Base-by-base conservation (phyloP, 2,797 vertebrate species). In the Smutsia temminckii region DNA sequence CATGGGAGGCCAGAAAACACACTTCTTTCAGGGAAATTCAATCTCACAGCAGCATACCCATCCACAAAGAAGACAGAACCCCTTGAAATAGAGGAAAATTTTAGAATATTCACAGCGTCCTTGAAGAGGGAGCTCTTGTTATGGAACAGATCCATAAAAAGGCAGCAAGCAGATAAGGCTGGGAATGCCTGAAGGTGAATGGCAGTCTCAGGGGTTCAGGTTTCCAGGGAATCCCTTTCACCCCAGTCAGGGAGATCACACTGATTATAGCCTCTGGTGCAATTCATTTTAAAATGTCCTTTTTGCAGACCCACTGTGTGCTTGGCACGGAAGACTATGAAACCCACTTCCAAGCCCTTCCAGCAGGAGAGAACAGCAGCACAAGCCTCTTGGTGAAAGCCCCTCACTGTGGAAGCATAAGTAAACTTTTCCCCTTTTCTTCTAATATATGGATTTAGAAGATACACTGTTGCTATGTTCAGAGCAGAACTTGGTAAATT, bases 21-120 rank as follows among this genome's bases (percentile, higher is more conserved):
- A 25, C 32, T 89, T 69, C 72, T 92, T 27, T 74, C 53, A 37
- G 72, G 46, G 78, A 97, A 95, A 96, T 46, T 57, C 90, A 75
- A 95, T 79, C 92, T 81, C 63, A 74, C 1, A 32, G 18, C 57
- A n/a, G 89, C 64, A 95, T 93, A 91, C 49, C n/a, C 27, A 69
- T 27, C 59, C 78, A 51, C 20, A 79, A 78, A 85, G 53, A 92
- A 92, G 92, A 84, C 0, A 71, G 40, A 66, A 55, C 16, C 46
- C 16, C 75, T 77, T 74, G 37, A 93, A 85, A 37, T 37, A 80
- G 7, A 79, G 72, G 27, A 17, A 85, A 71, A 90, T 84, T 69
- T 71, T 53, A 79, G 49, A 79, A 85, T 79, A 79, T 71, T 87
- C 59, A 40, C 29, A 34, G 27, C n/a, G 25, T 25, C 55, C 32